phyloP scores from a whole-genome alignment of 2,888 invertebrate genomes.

The Bibio marci region DNA sequence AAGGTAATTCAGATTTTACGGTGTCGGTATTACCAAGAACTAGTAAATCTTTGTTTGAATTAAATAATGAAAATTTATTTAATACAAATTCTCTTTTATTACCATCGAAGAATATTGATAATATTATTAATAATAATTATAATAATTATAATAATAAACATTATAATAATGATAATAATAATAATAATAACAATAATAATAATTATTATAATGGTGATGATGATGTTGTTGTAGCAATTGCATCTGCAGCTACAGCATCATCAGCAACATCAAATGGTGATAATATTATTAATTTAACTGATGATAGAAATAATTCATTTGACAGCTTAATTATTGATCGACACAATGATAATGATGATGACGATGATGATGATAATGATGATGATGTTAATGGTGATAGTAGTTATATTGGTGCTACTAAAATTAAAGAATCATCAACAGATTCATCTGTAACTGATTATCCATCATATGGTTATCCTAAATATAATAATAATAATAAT shows the following conservation, averaged over 20 bases:
- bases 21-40: background rate
- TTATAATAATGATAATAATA: slow-evolving; percentile 3
- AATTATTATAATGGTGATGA: background rate
- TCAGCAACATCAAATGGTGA: no score
- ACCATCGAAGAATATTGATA: background rate
- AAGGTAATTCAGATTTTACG: background rate
- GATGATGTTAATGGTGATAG: slow-evolving; percentile 8
- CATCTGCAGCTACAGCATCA: no score
- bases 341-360: slow-evolving; percentile 2
- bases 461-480: no score
- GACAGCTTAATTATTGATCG: slow-evolving; percentile 8
- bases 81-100: slow-evolving; percentile 5
- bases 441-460: background rate
- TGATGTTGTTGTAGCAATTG: no score
- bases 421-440: slow-evolving; percentile 9
- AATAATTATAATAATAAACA: background rate
- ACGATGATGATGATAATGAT: slow-evolving; percentile 9
- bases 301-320: slow-evolving; percentile 6
- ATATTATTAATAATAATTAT: background rate
- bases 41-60: slow-evolving; percentile 1
- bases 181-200: slow-evolving; percentile 1
- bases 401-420: slow-evolving; percentile 14
- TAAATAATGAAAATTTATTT: slow-evolving; percentile 1
- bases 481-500: no score
- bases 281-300: slow-evolving; percentile 4